Evolutionary conservation across 1,140 invertebrate species (phyloP).

Genomic region (Contarinia nasturtii): DNA sequence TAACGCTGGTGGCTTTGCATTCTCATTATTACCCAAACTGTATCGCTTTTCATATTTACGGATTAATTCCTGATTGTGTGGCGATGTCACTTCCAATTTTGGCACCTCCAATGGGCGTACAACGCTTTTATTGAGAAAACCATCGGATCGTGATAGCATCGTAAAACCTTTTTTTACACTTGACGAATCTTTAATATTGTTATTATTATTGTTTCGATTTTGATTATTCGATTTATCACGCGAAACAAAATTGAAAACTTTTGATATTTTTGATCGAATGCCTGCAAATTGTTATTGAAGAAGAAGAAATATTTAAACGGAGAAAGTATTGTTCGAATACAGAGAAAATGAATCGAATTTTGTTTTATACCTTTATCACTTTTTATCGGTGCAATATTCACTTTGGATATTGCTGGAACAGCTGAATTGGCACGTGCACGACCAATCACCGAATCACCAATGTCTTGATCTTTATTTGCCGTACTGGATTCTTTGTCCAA

Average conservation of each 20-base stretch:
- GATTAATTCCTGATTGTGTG: neutral
- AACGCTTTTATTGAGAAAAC: slow-evolving; percentile 1
- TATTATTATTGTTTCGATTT: neutral
- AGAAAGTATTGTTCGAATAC: slow-evolving; percentile 3
- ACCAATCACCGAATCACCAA: too few relatives aligned
- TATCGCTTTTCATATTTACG: too few relatives aligned
- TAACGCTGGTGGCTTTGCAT: too few relatives aligned
- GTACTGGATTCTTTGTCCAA: slow-evolving; percentile 27
- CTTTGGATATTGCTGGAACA: slow-evolving; percentile 27
- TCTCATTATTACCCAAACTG: too few relatives aligned
- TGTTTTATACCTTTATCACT: neutral
- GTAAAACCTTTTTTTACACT: neutral
- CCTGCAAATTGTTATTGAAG: neutral
- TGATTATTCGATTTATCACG: neutral
- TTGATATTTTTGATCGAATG: slow-evolving; percentile 2
- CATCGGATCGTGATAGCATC: neutral
- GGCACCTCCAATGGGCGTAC: slow-evolving; percentile 2
- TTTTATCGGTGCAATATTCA: slow-evolving; percentile 1
- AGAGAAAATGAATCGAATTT: neutral
- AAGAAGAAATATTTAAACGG: slow-evolving; percentile 1
- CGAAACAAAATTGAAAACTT: neutral
- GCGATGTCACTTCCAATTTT: slow-evolving; percentile 1
- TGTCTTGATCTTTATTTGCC: too few relatives aligned
- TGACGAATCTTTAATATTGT: slow-evolving; percentile 1
- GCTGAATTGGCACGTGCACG: slow-evolving; percentile 10